Base-by-base conservation (phyloP, 2,797 vertebrate species). In the Lacerta viridis region DNA sequence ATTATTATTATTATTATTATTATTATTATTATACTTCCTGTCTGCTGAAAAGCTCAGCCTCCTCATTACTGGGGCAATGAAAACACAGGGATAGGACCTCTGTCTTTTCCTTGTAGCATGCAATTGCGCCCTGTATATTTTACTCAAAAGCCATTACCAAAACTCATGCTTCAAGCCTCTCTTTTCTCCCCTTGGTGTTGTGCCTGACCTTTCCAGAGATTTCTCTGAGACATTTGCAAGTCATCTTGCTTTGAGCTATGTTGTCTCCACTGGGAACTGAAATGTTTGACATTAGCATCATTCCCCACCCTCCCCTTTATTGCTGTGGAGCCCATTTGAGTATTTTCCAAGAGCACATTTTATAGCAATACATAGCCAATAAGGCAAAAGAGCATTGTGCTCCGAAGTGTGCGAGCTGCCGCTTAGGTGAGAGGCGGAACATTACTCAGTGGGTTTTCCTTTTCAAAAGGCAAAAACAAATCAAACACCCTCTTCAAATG, bases 141-240 rank as follows among this genome's bases (percentile, higher is more conserved):
- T 90, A 93, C 55, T 7, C 90, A 84, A 91, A 95, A 93, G 93
- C 94, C 94, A 95, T 95, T 95, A 95, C 88, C 84, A 78, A 87
- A 75, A 41, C 90, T 92, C 87, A 83, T 88, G 88, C 90, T 92
- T 94, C 87, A 11, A 92, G 46, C 43, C 9, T 0, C 13, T 9
- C 20, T 79, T 90, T 90, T 46, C 3, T 3, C 50, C 50, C 11
- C 50, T 92, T 92, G 93, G 94, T 90, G 0, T 82, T 0, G 75
- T 0, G 89, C 91, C 92, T 95, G 95, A 95, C 93, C 94, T 95
- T 94, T 94, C 93, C 90, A 87, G 85, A 81, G 9, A 94, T 95
- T 91, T 89, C 69, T 93, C 92, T 90, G 88, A 61, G 91, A 87
- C 91, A 90, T 92, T 94, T 94, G 93, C 93, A 90, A 95, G 91